Evolutionary conservation across 37 sponge, comb jelly and placozoan species (phyloP).

Genomic region (Halisarca cf. caerulea): DNA sequence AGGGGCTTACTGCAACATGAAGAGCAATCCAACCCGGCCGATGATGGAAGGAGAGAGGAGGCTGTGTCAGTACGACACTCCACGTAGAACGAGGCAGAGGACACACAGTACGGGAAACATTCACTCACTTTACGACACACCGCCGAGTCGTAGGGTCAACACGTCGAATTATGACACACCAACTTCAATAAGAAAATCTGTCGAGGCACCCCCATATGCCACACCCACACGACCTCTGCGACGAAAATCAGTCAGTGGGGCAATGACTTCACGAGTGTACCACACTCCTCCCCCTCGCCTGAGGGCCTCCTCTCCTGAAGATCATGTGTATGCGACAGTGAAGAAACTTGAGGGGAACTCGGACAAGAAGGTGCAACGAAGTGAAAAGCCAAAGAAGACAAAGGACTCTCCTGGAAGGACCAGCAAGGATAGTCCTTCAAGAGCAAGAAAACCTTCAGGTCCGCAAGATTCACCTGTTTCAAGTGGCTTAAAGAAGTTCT

Average conservation of each 20-base stretch:
- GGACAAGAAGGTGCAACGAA: too few species aligned
- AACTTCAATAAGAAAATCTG: background rate
- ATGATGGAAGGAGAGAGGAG: too few species aligned
- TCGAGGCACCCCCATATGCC: background rate
- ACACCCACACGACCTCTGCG: background rate
- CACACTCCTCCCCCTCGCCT: background rate
- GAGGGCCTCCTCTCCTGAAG: background rate
- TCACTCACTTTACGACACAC: background rate
- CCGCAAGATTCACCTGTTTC: background rate
- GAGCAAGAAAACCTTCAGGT: background rate
- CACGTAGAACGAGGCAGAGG: background rate
- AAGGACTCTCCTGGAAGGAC: background rate
- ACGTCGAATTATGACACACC: background rate
- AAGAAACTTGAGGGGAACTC: background rate
- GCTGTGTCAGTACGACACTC: background rate
- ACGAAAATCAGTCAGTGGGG: conserved; percentile 19
- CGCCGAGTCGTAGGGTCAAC: background rate
- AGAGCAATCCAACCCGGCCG: background rate
- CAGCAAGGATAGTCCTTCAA: too few species aligned
- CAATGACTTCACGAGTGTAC: background rate
- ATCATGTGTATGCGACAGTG: conserved; percentile 26
- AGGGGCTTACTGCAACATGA: conserved; percentile 1
- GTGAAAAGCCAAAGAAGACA: background rate
- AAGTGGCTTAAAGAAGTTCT: background rate
- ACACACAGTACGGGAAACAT: conserved; percentile 4